Evolutionary conservation across 2,797 vertebrate species (phyloP).

Genomic region (Sebastes baramenuke): DNA sequence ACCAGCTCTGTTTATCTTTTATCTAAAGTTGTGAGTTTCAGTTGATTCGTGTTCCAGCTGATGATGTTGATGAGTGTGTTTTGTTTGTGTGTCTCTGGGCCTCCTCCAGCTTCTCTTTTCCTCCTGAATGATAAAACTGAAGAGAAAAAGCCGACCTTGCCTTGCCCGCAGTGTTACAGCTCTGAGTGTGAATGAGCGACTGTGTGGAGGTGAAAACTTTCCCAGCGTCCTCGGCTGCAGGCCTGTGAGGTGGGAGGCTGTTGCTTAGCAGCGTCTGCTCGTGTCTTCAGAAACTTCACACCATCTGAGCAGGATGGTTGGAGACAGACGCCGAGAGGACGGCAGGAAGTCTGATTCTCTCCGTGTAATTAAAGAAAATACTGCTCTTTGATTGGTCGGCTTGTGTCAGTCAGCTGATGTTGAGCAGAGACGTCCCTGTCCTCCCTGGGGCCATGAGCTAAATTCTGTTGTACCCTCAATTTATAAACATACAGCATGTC

Average conservation of each 20-base stretch:
- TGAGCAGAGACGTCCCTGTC: neutral
- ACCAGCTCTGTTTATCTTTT: neutral
- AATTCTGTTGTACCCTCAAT: neutral
- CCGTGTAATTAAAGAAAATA: neutral
- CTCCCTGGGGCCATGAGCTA: neutral
- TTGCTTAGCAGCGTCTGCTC: constrained; percentile 50
- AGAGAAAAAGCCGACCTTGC: neutral
- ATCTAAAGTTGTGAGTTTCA: neutral
- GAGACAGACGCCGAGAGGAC: neutral
- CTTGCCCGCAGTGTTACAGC: neutral
- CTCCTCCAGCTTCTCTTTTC: neutral
- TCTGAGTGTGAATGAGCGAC: neutral
- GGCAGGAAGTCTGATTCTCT: neutral
- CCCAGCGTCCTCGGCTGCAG: constrained; percentile 36
- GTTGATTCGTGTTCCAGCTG: neutral
- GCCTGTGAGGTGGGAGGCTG: constrained; percentile 36
- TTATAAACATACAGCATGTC: too few relatives aligned
- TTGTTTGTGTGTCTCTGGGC: neutral
- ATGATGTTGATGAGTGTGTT: neutral
- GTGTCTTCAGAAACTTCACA: constrained; percentile 8
- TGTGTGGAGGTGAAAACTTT: constrained; percentile 45
- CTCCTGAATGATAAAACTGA: neutral
- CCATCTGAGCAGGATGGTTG: neutral
- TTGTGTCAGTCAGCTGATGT: neutral
- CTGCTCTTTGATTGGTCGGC: constrained; percentile 21